A percentile compares a stretch with the other conserved stretches of the same genome.
These are phyloP conservation scores for Heliconius eleuchia DNA, from an alignment of 1,140 invertebrate genomes.

Conservation along the genomic window DNA sequence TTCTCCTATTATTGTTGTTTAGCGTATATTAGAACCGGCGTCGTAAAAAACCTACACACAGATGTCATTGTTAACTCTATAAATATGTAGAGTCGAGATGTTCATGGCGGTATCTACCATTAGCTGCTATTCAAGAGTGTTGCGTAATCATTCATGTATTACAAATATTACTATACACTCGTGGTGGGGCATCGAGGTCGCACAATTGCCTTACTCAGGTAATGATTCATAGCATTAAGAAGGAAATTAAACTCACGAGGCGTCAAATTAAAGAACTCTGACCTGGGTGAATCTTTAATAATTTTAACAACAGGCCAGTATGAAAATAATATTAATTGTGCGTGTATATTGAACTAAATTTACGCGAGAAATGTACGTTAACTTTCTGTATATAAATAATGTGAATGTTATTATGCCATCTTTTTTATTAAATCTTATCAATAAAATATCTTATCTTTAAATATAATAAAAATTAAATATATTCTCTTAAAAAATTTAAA, in stretches of 20 bases:
- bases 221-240: constrained; percentile 28
- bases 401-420: not conserved
- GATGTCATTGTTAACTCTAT: constrained; percentile 15
- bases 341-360: not conserved
- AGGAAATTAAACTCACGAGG: constrained; percentile 35
- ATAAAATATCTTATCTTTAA: not conserved
- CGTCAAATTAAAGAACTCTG: constrained; percentile 22
- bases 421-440: not conserved
- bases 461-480: constrained; percentile 4
- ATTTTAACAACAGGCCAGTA: not conserved
- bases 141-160: constrained; percentile 44
- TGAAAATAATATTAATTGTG: not conserved
- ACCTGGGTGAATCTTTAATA: constrained; percentile 11
- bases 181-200: constrained; percentile 23
- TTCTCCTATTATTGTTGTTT: not conserved
- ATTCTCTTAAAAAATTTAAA: not conserved
- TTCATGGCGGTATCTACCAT: constrained; percentile 13
- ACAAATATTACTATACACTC: constrained; percentile 12
- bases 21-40: constrained; percentile 15
- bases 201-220: constrained; percentile 23
- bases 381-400: not conserved
- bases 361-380: not conserved
- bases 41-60: constrained; percentile 2
- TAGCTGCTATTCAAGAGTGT: constrained; percentile 26
- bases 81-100: not conserved